phyloP scores from a whole-genome alignment of 2,888 invertebrate genomes.

The Aphodius sticticus region DNA sequence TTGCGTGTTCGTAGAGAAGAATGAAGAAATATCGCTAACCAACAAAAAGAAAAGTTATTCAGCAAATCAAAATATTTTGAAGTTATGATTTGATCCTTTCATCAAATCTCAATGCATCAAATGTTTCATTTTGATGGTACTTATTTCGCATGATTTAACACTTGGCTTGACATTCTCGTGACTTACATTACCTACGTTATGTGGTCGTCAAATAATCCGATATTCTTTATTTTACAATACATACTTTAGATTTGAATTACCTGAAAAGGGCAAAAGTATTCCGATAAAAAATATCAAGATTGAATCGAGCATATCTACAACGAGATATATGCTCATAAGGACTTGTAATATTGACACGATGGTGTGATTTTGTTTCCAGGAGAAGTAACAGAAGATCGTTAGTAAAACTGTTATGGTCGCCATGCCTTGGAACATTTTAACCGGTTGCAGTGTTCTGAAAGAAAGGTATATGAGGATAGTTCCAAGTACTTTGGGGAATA shows the following conservation, averaged over 20 bases:
- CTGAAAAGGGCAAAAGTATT: slow-evolving; percentile 68
- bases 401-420: slow-evolving; percentile 66
- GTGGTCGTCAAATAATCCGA: no score
- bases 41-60: slow-evolving; percentile 48
- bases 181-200: no score
- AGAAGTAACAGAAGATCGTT: slow-evolving; percentile 67
- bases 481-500: neutral
- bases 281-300: slow-evolving; percentile 74
- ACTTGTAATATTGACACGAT: slow-evolving; percentile 62
- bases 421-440: slow-evolving; percentile 71
- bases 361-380: slow-evolving; percentile 76
- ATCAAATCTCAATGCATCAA: no score
- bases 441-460: slow-evolving; percentile 63
- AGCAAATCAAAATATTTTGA: neutral
- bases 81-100: no score
- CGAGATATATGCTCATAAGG: slow-evolving; percentile 66
- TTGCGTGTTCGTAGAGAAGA: slow-evolving; percentile 79
- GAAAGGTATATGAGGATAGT: neutral
- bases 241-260: slow-evolving; percentile 57
- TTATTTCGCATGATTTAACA: no score
- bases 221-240: no score
- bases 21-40: slow-evolving; percentile 74
- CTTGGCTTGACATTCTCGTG: no score
- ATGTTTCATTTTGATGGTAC: no score
- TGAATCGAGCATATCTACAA: slow-evolving; percentile 73